Conservation (phyloP, 2,113 vertebrate genomes). For the Xiphorhynchus elegans region DNA sequence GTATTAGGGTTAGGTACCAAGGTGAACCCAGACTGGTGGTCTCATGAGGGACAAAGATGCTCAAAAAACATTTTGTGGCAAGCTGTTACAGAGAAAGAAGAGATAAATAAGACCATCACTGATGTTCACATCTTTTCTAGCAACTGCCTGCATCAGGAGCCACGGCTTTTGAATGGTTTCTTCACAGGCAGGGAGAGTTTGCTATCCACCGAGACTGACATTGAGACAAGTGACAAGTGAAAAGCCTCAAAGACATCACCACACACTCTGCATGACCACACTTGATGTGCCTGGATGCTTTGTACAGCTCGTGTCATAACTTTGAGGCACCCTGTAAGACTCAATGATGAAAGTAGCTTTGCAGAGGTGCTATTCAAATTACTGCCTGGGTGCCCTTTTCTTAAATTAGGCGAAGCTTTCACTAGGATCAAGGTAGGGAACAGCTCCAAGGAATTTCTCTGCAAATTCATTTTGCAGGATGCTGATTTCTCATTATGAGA, state of each 20-base stretch:
- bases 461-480: constrained; percentile 27
- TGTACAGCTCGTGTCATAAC: background rate
- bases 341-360: background rate
- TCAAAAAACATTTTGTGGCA: background rate
- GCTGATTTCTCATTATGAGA: constrained; percentile 44
- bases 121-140: background rate
- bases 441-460: constrained; percentile 9
- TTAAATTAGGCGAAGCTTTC: background rate
- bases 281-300: background rate
- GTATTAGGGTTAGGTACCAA: background rate
- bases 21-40: background rate
- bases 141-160: background rate
- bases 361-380: background rate
- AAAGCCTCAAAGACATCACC: background rate
- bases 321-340: background rate
- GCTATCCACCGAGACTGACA: background rate
- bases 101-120: background rate
- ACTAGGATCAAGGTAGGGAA: background rate
- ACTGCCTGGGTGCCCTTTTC: background rate
- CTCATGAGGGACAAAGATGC: background rate
- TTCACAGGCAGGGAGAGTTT: background rate
- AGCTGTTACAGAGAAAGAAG: background rate
- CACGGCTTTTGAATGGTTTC: background rate
- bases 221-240: background rate
- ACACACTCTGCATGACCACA: background rate